A percentile compares a stretch with the other conserved stretches of the same genome.
These are phyloP conservation scores for Caenorhabditis uteleia DNA, from an alignment of 2,888 invertebrate species.

Conservation along the genomic window DNA sequence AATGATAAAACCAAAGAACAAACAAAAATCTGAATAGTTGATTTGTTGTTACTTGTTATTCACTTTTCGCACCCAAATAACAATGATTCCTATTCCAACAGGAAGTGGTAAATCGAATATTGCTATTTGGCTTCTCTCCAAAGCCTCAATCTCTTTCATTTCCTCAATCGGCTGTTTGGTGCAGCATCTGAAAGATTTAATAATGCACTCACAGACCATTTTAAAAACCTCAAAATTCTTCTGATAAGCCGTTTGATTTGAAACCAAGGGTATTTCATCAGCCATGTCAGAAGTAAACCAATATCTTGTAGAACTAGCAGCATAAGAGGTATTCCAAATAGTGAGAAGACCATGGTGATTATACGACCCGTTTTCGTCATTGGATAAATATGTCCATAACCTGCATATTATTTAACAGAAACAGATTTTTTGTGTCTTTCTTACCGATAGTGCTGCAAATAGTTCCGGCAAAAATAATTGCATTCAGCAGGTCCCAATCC, in stretches of 20 bases:
- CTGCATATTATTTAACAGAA: too few species aligned
- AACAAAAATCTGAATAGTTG: slow-evolving; percentile 78
- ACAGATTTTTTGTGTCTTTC: too few species aligned
- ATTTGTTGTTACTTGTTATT: neutral
- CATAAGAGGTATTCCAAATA: slow-evolving; percentile 59
- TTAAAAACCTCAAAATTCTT: slow-evolving; percentile 35
- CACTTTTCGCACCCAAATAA: slow-evolving; percentile 80
- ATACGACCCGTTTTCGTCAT: slow-evolving; percentile 51
- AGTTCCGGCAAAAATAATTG: slow-evolving; percentile 53
- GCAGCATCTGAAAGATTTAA: too few species aligned
- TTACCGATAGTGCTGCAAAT: slow-evolving; percentile 49
- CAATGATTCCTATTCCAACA: slow-evolving; percentile 82
- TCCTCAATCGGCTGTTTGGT: slow-evolving; percentile 59
- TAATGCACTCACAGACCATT: neutral
- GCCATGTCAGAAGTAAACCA: slow-evolving; percentile 59
- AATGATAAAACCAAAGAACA: slow-evolving; percentile 73
- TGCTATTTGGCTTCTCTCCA: slow-evolving; percentile 48
- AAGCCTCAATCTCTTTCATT: slow-evolving; percentile 50
- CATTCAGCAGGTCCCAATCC: slow-evolving; percentile 61
- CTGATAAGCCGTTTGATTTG: slow-evolving; percentile 54
- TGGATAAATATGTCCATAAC: slow-evolving; percentile 61
- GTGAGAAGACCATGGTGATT: slow-evolving; percentile 57
- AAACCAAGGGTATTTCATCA: slow-evolving; percentile 65
- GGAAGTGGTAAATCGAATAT: slow-evolving; percentile 87
- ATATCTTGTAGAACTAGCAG: slow-evolving; percentile 56